Evolutionary conservation across 1,140 invertebrate species (phyloP).

Genomic region (Meloidogyne floridensis): DNA sequence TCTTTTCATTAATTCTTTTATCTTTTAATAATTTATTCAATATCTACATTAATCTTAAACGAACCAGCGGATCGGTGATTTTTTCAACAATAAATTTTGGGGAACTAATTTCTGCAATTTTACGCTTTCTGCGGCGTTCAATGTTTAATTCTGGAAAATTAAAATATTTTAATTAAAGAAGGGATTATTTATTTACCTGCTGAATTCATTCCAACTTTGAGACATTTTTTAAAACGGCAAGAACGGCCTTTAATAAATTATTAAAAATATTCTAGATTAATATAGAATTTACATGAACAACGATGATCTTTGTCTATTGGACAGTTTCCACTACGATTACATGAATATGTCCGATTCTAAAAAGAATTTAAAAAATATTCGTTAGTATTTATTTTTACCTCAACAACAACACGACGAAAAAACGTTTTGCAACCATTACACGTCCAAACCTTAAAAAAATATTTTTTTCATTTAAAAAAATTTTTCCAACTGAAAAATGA

Average conservation of each 20-base stretch:
- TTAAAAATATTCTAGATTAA: constrained; percentile 29
- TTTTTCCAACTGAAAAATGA: constrained; percentile 35
- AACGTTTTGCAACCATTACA: constrained; percentile 48
- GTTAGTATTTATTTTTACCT: constrained; percentile 44
- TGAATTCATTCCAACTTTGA: constrained; percentile 60
- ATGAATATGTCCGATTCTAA: constrained; percentile 64
- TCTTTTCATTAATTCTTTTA: constrained; percentile 46
- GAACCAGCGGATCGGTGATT: constrained; percentile 47
- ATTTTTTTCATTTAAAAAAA: not conserved
- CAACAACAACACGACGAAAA: constrained; percentile 54
- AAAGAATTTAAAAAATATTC: constrained; percentile 31
- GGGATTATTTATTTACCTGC: constrained; percentile 30
- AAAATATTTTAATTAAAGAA: constrained; percentile 16
- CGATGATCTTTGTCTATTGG: constrained; percentile 57
- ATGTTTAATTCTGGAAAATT: constrained; percentile 58
- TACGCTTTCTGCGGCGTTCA: constrained; percentile 59
- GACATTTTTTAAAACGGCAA: constrained; percentile 61
- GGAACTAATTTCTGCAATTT: constrained; percentile 33
- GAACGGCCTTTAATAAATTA: constrained; percentile 27
- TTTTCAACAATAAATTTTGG: constrained; percentile 24
- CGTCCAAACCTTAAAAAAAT: constrained; percentile 25
- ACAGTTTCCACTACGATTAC: constrained; percentile 61
- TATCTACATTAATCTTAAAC: not conserved
- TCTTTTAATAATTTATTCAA: constrained; percentile 12
- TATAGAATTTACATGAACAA: constrained; percentile 50